Base-by-base conservation (phyloP, 1,140 invertebrate genomes). In the Lasaia peninsularis region DNA sequence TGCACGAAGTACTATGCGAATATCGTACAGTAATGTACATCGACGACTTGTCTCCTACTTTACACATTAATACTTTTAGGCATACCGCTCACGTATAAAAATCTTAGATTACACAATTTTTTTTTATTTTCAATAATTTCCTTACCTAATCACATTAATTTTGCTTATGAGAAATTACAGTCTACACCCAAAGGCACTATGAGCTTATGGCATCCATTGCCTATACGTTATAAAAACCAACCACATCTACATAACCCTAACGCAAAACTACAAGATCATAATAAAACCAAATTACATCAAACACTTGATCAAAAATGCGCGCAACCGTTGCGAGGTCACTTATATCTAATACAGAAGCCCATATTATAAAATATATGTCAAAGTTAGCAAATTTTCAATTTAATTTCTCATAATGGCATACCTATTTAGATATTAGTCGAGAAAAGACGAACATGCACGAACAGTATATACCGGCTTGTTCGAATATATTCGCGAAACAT, bases 51-150 rank as follows among this genome's bases (percentile, higher is more conserved):
- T 73, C 77, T 60, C 75, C 73, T 80, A 80, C 65, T 63, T 80
- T 80, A 81, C 73, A 82, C 62, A 69, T 80, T 88, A 88, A 88
- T 88, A 88, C 85, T 88, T 88, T 85, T 67, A 86, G 85, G 85
- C 81, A 84, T 78, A 65, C 73, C 72, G 68, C 68, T 75, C 70
- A 63, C 68, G 68, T 65, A 71, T 60, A 66, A 61, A 28, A 71
- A 78, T 73, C 61, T 80, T 80, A 80, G 7, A 56, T 60, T 71
- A 79, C 58, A 55, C 28, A 28, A 53, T 18, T 11, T 53, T 37
- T 12, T 31, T 44, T 44, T 28, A n/a, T 14, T 54, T 21, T 54
- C 18, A 11, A n/a, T n/a, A 24, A 55, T 28, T 52, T 40, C 35
- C 21, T 12, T 40, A 18, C 33, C 28, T n/a, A 40, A 8, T 51